Evolutionary conservation across 2,797 vertebrate species (phyloP), one percentile per base, ranked within the genome.

Genomic region (Esox lucius): DNA sequence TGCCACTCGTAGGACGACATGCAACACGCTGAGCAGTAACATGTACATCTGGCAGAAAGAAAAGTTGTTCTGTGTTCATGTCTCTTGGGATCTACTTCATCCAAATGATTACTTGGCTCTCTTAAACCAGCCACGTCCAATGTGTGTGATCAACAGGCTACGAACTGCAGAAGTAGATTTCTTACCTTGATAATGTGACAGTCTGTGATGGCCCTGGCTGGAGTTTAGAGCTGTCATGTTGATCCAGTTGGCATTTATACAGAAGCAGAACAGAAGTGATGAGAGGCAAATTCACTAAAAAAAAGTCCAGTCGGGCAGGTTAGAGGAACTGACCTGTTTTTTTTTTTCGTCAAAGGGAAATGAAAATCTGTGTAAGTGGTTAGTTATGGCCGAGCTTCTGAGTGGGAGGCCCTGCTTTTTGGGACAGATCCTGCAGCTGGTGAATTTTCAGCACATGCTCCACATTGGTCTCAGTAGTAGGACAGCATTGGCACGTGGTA

Each of bases 21-120:
- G 81, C 42, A 91, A 72, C 61, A 83, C 7, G 65, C 81, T 0
- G 1, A 90, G 68, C 28, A 87, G 17, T 11, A 87, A 56, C 2
- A 22, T 0, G 33, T 9, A 33, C 90, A 92, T 92, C 91, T 92
- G 78, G 19, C 75, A 75, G 42, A 81, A 65, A 69, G 4, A 28
- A 75, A 4, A 35, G 26, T 6, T 16, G 16, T 33, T 28, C 28
- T 7, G 28, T 5, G 26, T 26, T 16, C 12, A 31, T 19, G 28
- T 33, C 31, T 66, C 16, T 33, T 19, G 64, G 28, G 13, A 68
- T 42, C 31, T 68, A 68, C 7, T 68, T 1, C 9, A 42, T 42
- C 8, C 11, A 33, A 67, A 15, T 16, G 15, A 6, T 31, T 31
- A 33, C 7, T 28, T 31, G 6, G 6, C 26, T 61, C 22, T 26